These are phyloP conservation scores for Xanthia togata DNA, from an alignment of 2,888 invertebrate species.

Conservation along the genomic window DNA sequence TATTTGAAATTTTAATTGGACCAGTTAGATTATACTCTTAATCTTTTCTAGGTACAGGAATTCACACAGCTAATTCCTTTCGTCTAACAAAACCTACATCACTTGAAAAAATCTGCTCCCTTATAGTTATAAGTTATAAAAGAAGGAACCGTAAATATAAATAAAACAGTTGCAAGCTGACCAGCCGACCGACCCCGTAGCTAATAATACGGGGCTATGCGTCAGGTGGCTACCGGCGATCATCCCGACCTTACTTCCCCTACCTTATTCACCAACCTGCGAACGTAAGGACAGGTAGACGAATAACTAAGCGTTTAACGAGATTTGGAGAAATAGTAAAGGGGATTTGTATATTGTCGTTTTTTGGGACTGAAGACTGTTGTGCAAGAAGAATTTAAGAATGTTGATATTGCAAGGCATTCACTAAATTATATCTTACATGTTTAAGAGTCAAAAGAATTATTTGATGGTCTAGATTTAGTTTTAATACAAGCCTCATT, in stretches of 20 bases:
- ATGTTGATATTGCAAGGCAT: background rate
- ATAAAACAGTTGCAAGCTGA: constrained; percentile 35
- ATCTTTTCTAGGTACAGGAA: background rate
- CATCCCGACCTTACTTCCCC: constrained; percentile 55
- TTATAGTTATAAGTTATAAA: no score
- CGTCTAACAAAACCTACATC: background rate
- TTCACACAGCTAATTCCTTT: background rate
- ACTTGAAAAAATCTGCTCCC: constrained; percentile 26
- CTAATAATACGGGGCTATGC: constrained; percentile 53
- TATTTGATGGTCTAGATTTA: background rate
- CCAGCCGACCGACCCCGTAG: constrained; percentile 24
- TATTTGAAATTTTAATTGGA: background rate
- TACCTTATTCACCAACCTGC: constrained; percentile 28
- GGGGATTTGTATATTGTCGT: background rate
- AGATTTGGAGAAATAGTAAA: background rate
- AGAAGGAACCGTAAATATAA: constrained; percentile 8
- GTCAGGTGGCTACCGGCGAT: constrained; percentile 56
- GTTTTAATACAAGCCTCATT: no score
- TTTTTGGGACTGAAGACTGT: background rate
- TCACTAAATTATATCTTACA: background rate
- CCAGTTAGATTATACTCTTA: background rate
- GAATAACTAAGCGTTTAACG: constrained; percentile 23
- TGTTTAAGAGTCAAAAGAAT: background rate
- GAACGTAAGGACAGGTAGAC: constrained; percentile 45
- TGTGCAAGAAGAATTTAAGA: background rate